These are phyloP conservation scores for Protaetia brevitarsis DNA, from an alignment of 1,140 invertebrate species.

Conservation along the genomic window DNA sequence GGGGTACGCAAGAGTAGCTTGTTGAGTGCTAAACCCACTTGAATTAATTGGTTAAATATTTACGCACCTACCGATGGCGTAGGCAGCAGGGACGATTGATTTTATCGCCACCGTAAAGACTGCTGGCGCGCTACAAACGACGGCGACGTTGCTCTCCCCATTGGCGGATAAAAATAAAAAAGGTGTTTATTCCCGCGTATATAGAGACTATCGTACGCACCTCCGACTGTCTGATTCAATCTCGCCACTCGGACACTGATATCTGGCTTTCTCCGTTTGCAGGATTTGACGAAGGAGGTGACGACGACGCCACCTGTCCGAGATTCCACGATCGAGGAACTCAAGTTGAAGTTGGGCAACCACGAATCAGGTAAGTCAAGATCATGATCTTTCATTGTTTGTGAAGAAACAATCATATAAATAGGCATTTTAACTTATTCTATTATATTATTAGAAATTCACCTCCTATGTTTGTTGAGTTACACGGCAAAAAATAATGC, in stretches of 20 bases:
- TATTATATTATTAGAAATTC: no score
- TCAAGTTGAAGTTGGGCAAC: conserved; percentile 40
- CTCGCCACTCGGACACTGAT: neutral
- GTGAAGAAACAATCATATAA: no score
- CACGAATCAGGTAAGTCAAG: conserved; percentile 40
- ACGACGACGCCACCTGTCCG: conserved; percentile 23
- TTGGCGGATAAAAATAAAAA: conserved; percentile 15
- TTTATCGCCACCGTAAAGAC: neutral
- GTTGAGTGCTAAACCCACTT: neutral
- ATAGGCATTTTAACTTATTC: no score
- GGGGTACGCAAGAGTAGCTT: no score
- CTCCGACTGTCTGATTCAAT: neutral
- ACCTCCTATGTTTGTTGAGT: no score
- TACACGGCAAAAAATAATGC: no score
- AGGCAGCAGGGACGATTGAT: neutral
- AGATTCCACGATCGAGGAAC: conserved; percentile 40
- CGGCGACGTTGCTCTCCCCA: neutral
- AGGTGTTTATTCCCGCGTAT: neutral
- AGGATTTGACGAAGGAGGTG: conserved; percentile 39
- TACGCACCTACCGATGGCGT: neutral
- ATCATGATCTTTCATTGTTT: no score
- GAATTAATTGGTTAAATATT: conserved; percentile 6
- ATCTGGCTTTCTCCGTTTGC: conserved; percentile 28
- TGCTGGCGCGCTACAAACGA: neutral
- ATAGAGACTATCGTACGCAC: neutral